Evolutionary conservation across 1,140 invertebrate genomes (phyloP).

Genomic region (Listronotus oregonensis): DNA sequence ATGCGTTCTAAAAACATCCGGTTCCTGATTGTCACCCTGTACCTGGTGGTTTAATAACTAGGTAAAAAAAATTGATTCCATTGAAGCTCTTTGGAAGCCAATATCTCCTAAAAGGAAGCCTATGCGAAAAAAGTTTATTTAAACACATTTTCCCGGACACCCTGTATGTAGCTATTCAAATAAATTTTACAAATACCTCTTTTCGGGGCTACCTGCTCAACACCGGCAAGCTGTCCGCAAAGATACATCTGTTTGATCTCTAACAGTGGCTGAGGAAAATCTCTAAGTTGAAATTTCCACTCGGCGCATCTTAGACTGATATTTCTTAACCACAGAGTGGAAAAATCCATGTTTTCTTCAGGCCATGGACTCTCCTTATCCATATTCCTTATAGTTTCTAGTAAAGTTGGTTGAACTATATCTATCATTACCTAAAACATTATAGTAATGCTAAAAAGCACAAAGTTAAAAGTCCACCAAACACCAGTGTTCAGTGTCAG

Average conservation of each 20-base stretch:
- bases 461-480: too few relatives aligned
- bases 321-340: conserved; percentile 89
- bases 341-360: conserved; percentile 87
- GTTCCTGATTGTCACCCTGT: too few relatives aligned
- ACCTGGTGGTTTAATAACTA: too few relatives aligned
- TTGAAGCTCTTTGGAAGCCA: too few relatives aligned
- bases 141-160: too few relatives aligned
- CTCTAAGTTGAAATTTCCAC: conserved; percentile 89
- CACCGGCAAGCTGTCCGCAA: conserved; percentile 88
- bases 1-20: too few relatives aligned
- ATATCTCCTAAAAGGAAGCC: too few relatives aligned
- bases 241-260: conserved; percentile 81
- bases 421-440: conserved; percentile 17
- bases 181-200: conserved; percentile 62
- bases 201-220: conserved; percentile 81
- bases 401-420: background rate
- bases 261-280: conserved; percentile 93
- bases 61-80: too few relatives aligned
- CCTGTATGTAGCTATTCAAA: too few relatives aligned
- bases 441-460: too few relatives aligned
- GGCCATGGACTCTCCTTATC: conserved; percentile 90
- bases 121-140: too few relatives aligned
- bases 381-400: conserved; percentile 69
- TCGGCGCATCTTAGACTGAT: conserved; percentile 79
- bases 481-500: too few relatives aligned